These are phyloP conservation scores for Crotophaga sulcirostris DNA, from an alignment of 2,113 vertebrate genomes.

Conservation along the genomic window DNA sequence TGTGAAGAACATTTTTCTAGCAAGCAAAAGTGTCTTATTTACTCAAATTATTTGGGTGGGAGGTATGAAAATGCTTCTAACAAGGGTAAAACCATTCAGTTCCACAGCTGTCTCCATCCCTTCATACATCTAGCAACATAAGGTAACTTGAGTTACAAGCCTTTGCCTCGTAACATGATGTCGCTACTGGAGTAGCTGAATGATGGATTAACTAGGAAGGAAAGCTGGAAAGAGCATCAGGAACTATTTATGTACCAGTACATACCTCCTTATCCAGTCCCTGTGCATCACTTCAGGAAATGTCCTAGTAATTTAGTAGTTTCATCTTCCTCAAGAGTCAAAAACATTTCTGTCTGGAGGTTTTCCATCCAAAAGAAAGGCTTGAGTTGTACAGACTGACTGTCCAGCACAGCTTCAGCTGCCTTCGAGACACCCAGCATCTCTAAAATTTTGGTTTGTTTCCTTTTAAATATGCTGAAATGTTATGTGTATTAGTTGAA, in stretches of 20 bases:
- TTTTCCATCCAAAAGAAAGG: not conserved
- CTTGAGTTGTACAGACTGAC: not conserved
- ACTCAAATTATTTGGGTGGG: not conserved
- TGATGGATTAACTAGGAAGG: not conserved
- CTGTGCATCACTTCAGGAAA: not conserved
- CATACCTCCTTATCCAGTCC: not conserved
- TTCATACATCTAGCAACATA: not conserved
- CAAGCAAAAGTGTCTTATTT: not conserved
- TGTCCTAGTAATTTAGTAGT: not conserved
- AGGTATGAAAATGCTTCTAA: not conserved
- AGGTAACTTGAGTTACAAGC: not conserved
- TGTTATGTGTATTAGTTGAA: not conserved
- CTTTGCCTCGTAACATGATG: not conserved
- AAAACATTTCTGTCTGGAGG: not conserved
- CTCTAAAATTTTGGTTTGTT: not conserved
- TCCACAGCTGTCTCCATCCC: not conserved
- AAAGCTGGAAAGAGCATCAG: not conserved
- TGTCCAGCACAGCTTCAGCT: not conserved
- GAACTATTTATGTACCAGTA: not conserved
- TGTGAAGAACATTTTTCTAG: not conserved
- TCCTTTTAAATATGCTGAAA: not conserved
- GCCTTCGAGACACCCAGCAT: not conserved
- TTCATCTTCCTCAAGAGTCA: not conserved
- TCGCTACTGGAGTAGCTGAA: not conserved
- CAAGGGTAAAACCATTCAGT: not conserved